phyloP scores from a whole-genome alignment of 2,113 vertebrate species.

The Egretta garzetta region DNA sequence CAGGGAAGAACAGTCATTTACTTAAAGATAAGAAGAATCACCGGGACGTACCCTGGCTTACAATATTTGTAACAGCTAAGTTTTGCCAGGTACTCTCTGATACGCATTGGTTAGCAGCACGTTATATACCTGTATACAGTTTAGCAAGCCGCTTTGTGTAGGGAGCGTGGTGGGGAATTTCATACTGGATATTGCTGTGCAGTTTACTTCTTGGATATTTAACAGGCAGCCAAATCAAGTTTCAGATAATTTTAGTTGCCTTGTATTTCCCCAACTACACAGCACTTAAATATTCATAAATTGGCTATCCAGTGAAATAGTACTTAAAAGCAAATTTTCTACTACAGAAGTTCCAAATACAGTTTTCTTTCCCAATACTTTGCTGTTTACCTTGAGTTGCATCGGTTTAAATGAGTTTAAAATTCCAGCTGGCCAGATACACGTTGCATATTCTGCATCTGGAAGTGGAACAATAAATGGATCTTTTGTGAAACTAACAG shows the following conservation, averaged over 20 bases:
- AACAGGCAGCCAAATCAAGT: background rate
- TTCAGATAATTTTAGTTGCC: background rate
- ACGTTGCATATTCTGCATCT: background rate
- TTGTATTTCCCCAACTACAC: background rate
- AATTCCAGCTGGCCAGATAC: background rate
- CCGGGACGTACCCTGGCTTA: background rate
- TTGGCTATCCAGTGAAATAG: background rate
- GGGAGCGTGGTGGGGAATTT: background rate
- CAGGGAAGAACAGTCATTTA: background rate
- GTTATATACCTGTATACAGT: background rate
- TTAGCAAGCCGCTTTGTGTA: background rate
- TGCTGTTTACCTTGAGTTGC: background rate
- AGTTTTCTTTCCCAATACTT: background rate
- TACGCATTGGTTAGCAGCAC: accelerated
- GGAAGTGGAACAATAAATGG: background rate
- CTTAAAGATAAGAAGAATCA: background rate
- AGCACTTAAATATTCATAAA: background rate
- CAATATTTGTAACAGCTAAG: background rate
- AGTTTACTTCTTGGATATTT: background rate
- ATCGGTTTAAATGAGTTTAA: background rate
- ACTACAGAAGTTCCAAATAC: background rate
- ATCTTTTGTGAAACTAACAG: background rate
- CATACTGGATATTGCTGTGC: background rate
- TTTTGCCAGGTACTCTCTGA: background rate
- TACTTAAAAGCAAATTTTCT: background rate